Evolutionary conservation across 2,888 invertebrate species (phyloP).

Genomic region (Cybosia mesomella): DNA sequence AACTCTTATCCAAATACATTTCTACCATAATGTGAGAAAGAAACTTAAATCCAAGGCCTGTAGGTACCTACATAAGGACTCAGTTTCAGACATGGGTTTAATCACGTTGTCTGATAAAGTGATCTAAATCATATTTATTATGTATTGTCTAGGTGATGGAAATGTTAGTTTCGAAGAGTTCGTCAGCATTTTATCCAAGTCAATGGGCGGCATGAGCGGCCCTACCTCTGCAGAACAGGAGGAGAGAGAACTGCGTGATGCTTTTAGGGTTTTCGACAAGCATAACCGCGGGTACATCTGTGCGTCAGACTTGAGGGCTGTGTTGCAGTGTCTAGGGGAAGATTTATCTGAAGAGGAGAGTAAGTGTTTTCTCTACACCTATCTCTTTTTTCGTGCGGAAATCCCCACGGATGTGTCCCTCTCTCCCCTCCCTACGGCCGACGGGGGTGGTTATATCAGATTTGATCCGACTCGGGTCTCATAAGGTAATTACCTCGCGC

Average conservation of each 20-base stretch:
- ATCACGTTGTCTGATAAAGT: too few relatives aligned
- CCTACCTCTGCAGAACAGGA: slow-evolving; percentile 92
- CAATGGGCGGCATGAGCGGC: slow-evolving; percentile 88
- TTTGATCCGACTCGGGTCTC: too few relatives aligned
- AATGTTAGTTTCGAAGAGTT: slow-evolving; percentile 96
- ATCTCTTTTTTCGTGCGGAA: too few relatives aligned
- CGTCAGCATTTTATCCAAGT: slow-evolving; percentile 93
- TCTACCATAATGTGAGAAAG: too few relatives aligned
- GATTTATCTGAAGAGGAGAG: slow-evolving; percentile 96
- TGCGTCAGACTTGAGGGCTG: slow-evolving; percentile 94
- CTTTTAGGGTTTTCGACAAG: slow-evolving; percentile 96
- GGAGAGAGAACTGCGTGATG: slow-evolving; percentile 93
- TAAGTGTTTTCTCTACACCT: slow-evolving; percentile 83
- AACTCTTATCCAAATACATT: background rate
- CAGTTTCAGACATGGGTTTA: too few relatives aligned
- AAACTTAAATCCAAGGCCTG: too few relatives aligned
- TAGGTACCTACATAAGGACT: too few relatives aligned
- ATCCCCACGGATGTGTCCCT: too few relatives aligned
- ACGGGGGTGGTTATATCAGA: too few relatives aligned
- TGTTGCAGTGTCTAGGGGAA: slow-evolving; percentile 95
- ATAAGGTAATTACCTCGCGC: too few relatives aligned
- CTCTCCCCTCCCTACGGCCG: too few relatives aligned
- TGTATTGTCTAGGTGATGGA: slow-evolving; percentile 89
- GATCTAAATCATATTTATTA: background rate
- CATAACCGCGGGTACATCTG: slow-evolving; percentile 97